A percentile compares a stretch with the other conserved stretches of the same genome.
These are phyloP conservation scores for Meteorus colon DNA, from an alignment of 2,888 invertebrate species.

Conservation along the genomic window DNA sequence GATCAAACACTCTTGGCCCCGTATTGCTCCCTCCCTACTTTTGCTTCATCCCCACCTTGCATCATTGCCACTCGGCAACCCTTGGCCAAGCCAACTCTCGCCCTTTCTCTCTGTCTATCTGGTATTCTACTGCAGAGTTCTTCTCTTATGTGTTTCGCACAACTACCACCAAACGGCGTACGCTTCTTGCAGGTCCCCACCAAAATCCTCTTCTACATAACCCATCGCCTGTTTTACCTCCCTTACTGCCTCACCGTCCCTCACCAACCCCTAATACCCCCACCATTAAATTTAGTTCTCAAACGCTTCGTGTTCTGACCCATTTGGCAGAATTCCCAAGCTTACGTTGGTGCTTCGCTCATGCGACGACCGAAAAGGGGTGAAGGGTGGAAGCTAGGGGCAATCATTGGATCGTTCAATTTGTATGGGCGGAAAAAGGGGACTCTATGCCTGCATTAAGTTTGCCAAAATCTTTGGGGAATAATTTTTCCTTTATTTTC, in stretches of 20 bases:
- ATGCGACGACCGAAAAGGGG: slow-evolving; percentile 46
- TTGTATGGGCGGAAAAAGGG: slow-evolving; percentile 25
- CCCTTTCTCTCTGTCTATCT: slow-evolving; percentile 41
- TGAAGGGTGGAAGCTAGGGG: slow-evolving; percentile 43
- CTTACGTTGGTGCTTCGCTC: slow-evolving; percentile 58
- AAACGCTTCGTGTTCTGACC: slow-evolving; percentile 64
- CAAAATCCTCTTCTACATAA: slow-evolving; percentile 19
- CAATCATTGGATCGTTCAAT: slow-evolving; percentile 54
- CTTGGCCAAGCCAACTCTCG: slow-evolving; percentile 44
- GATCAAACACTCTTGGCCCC: slow-evolving; percentile 63
- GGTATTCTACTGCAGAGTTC: slow-evolving; percentile 41
- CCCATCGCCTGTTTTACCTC: slow-evolving; percentile 24
- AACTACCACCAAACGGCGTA: slow-evolving; percentile 12
- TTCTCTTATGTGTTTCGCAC: slow-evolving; percentile 20
- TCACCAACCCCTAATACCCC: slow-evolving; percentile 26
- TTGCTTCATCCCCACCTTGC: slow-evolving; percentile 42
- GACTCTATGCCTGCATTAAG: slow-evolving; percentile 12
- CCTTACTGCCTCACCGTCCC: slow-evolving; percentile 18
- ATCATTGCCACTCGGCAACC: slow-evolving; percentile 49
- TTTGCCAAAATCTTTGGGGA: slow-evolving; percentile 16
- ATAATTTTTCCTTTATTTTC: slow-evolving; percentile 42
- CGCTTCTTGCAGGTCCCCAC: slow-evolving; percentile 34
- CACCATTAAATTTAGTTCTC: slow-evolving; percentile 40
- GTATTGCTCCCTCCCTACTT: slow-evolving; percentile 47
- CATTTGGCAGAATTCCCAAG: slow-evolving; percentile 69